Evolutionary conservation across 2,888 invertebrate genomes (phyloP), one percentile per base, ranked within the genome.

Genomic region (Oligia fasciuncula): DNA sequence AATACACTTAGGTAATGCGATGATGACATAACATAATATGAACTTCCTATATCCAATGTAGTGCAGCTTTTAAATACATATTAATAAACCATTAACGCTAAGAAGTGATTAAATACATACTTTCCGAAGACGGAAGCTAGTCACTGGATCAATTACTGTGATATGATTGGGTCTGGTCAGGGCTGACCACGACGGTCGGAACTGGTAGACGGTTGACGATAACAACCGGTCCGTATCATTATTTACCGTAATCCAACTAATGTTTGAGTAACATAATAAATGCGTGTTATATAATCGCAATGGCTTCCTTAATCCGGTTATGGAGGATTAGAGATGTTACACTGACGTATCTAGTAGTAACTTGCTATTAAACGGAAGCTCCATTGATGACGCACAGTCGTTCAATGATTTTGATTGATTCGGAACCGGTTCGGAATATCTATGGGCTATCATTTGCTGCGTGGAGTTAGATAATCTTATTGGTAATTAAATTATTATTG

Each of bases 231-330:
- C 66, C 4, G 23, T 43, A 63, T 81, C 17, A 73, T 82, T 80
- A 86, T 86, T 80, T 83, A 87, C 87, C 87, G 88, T 83, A 85
- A 86, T 57, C 79, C 46, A 73, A 70, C 81, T 79, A 82, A 86
- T 88, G 82, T 80, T 79, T 80, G 67, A 69, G 76, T 74, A 67
- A 80, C 67, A 60, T 74, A 69, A 81, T 87, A 72, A 79, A 84
- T 85, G 60, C 72, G 74, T 79, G 77, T 86, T 87, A 74, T 69
- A 76, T 86, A 73, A 86, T 82, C 73, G 60, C 73, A 51, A 73
- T 74, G 23, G 70, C 79, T 86, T 88, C 88, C 84, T 84, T 71
- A 77, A 84, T 86, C 85, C 81, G 67, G 85, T 87, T 87, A n/a
- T 35, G 17, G 54, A 75, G 67, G 66, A 87, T 85, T 54, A 71